Conservation (phyloP, 1,140 invertebrate genomes). For the Aphis craccivora region DNA sequence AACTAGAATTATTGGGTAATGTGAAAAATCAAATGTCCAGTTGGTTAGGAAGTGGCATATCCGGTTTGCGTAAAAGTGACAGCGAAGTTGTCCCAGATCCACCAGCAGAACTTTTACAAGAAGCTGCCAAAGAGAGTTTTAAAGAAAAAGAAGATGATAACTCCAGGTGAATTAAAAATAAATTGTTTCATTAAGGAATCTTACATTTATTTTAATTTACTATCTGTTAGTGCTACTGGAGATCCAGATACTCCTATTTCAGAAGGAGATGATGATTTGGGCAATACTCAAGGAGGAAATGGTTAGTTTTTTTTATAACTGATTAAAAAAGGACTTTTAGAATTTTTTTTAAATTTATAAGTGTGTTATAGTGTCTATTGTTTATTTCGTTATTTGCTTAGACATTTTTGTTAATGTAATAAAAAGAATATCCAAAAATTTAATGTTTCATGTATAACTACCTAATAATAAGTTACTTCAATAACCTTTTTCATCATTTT, state of each 20-base stretch:
- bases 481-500: neutral
- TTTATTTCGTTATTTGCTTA: neutral
- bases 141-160: slow-evolving; percentile 78
- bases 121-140: slow-evolving; percentile 65
- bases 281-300: slow-evolving; percentile 51
- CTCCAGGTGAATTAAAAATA: slow-evolving; percentile 71
- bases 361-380: too few relatives aligned
- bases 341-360: too few relatives aligned
- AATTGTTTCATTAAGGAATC: neutral
- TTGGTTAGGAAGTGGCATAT: slow-evolving; percentile 74
- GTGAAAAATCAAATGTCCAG: slow-evolving; percentile 79
- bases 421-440: neutral
- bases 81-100: slow-evolving; percentile 62
- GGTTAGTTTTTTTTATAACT: slow-evolving; percentile 8
- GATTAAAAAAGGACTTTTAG: too few relatives aligned
- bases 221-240: slow-evolving; percentile 75
- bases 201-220: neutral
- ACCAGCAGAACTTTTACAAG: slow-evolving; percentile 64
- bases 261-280: slow-evolving; percentile 48
- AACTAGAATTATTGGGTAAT: slow-evolving; percentile 79
- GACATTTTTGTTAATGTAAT: neutral
- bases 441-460: neutral
- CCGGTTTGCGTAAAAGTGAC: slow-evolving; percentile 71
- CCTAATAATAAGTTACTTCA: neutral
- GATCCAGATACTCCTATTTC: slow-evolving; percentile 81